These are phyloP conservation scores for Diachrysia chrysitis DNA, from an alignment of 2,888 invertebrate species.

Conservation along the genomic window DNA sequence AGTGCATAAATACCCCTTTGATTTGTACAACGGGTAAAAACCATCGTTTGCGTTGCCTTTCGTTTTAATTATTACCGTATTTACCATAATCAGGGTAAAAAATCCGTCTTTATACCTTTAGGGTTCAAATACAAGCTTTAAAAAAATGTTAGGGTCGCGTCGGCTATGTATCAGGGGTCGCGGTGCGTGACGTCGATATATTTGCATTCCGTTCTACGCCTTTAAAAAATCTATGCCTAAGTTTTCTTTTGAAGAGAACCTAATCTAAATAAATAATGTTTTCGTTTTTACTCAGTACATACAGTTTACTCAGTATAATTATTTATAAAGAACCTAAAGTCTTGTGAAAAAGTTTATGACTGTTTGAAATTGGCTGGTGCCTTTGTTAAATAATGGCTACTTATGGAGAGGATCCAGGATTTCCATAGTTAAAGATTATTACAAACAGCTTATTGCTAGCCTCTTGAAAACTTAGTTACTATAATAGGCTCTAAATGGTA, in stretches of 20 bases:
- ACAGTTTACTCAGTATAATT: not conserved
- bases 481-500: too few species aligned
- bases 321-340: not conserved
- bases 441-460: too few species aligned
- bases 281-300: not conserved
- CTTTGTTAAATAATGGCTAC: too few species aligned
- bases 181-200: conserved; percentile 29
- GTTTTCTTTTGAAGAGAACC: not conserved
- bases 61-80: not conserved
- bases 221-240: conserved; percentile 8
- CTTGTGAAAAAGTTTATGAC: not conserved
- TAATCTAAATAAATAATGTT: not conserved
- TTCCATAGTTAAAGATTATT: too few species aligned
- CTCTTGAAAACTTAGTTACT: too few species aligned
- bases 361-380: not conserved
- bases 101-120: not conserved
- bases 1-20: not conserved
- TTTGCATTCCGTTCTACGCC: conserved; percentile 38
- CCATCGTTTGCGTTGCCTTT: not conserved
- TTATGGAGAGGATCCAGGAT: not conserved
- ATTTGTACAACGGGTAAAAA: not conserved
- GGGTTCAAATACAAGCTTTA: not conserved
- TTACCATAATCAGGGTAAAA: conserved; percentile 7
- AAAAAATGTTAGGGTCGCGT: conserved; percentile 8
- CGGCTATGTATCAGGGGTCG: conserved; percentile 26